Base-by-base conservation (phyloP, 2,113 vertebrate species). In the Marmota monax region DNA sequence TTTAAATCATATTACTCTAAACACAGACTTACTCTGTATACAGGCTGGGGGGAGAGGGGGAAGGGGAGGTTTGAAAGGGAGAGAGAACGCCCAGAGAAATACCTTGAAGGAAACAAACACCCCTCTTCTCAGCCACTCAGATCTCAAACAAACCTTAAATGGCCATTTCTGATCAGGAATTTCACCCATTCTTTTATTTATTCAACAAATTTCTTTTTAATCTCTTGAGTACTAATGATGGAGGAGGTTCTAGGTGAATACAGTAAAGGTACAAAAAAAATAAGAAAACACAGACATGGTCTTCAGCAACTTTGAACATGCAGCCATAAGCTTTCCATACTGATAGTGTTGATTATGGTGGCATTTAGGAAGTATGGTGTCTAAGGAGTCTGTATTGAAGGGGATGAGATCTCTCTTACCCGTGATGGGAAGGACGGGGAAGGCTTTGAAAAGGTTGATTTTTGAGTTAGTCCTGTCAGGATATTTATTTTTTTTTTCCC, bases 11-110 rank as follows among this genome's bases (percentile, higher is more conserved):
- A 96, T 96, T 94, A 95, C 89, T 97, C 32, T 93, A 94, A 98
- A 98, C 96, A 98, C 96, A 97, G 97, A 97, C 90, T 93, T 88
- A 80, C 96, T 96, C 97, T 98, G 90, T 98, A 91, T 88, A 56
- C 4, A 65, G 53, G 42, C 53, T 11, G 39, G 53, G 51, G 45
- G 51, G 0, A 0, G 61, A 25, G 14, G 18, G 76, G 16, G 2
- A 53, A 12, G 2, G 7, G 25, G 53, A 27, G 63, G 42, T 45
- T 45, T 45, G 25, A 0, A 0, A 56, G 22, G 12, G 61, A 83
- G 53, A 65, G 17, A 34, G 29, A 67, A 77, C 3, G 9, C 48
- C 32, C n/a, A 58, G 82, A 80, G 37, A 92, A 90, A 85, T 83
- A 20, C 25, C 78, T 48, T 3, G 32, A 89, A 37, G 48, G 37